A percentile compares a stretch with the other conserved stretches of the same genome.
phyloP scores from a whole-genome alignment of 2,797 vertebrate genomes.

The Xiphorhynchus erythropygius region DNA sequence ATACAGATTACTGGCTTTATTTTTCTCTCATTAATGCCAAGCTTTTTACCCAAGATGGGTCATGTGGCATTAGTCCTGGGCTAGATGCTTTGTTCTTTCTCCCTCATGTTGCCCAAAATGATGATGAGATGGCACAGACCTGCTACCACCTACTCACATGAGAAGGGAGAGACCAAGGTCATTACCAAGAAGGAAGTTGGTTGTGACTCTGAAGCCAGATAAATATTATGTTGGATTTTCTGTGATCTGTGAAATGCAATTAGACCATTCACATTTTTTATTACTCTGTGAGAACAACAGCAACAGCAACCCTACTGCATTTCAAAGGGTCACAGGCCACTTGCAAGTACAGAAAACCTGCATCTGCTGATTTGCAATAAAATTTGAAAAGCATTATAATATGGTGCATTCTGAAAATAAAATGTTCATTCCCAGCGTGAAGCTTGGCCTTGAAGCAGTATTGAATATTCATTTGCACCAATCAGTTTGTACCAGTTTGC shows the following conservation, averaged over 20 bases:
- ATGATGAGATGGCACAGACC: not conserved
- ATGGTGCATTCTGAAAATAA: not conserved
- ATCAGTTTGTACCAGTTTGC: not conserved
- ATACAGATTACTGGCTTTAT: not conserved
- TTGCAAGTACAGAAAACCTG: not conserved
- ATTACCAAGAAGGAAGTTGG: accelerated
- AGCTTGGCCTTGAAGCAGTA: not conserved
- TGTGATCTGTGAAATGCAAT: not conserved
- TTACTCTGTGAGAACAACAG: not conserved
- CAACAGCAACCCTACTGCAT: not conserved
- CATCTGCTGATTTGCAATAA: not conserved
- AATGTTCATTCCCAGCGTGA: accelerated
- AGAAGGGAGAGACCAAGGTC: not conserved
- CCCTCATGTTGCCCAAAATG: not conserved
- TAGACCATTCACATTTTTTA: not conserved
- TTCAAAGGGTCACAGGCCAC: not conserved
- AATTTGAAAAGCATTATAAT: not conserved
- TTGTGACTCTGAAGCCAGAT: not conserved
- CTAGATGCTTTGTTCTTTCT: not conserved
- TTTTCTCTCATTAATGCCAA: not conserved
- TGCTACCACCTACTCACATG: accelerated
- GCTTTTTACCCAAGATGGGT: not conserved
- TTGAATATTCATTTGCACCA: not conserved
- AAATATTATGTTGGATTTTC: not conserved
- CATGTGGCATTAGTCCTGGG: not conserved